These are phyloP conservation scores for Hirtodrosophila histrioides DNA, from an alignment of 2,888 invertebrate species.

Conservation along the genomic window DNA sequence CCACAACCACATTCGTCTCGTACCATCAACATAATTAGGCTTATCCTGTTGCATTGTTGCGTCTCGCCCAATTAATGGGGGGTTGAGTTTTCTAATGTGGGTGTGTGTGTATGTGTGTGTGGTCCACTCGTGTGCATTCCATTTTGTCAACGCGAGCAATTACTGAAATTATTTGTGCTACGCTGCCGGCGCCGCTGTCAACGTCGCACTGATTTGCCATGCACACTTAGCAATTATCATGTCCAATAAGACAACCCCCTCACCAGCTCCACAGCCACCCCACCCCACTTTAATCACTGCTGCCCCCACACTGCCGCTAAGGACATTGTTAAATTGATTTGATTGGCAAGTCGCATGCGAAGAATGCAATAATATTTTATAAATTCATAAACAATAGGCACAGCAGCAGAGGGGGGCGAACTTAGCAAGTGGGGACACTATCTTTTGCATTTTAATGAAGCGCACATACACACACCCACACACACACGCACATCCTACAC, in stretches of 20 bases:
- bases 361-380: conserved; percentile 23
- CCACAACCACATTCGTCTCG: background rate
- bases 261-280: background rate
- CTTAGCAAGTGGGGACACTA: conserved; percentile 14
- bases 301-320: background rate
- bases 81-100: background rate
- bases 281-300: conserved; percentile 5
- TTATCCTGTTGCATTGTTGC: conserved; percentile 61
- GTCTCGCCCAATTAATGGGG: conserved; percentile 7
- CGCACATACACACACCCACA: conserved; percentile 8
- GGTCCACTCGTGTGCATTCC: conserved; percentile 23
- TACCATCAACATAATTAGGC: conserved; percentile 53
- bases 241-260: conserved; percentile 5
- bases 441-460: conserved; percentile 14
- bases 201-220: conserved; percentile 42
- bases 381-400: conserved; percentile 16
- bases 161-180: conserved; percentile 59
- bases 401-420: background rate
- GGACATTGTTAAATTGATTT: conserved; percentile 43
- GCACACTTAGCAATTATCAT: conserved; percentile 51
- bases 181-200: conserved; percentile 35
- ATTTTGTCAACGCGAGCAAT: conserved; percentile 53
- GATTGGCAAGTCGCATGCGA: conserved; percentile 16
- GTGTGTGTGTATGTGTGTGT: background rate
- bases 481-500: conserved; percentile 15